A percentile compares a stretch with the other conserved stretches of the same genome.
Evolutionary conservation across 2,797 vertebrate species (phyloP).

Genomic region (Hylomyscus alleni): DNA sequence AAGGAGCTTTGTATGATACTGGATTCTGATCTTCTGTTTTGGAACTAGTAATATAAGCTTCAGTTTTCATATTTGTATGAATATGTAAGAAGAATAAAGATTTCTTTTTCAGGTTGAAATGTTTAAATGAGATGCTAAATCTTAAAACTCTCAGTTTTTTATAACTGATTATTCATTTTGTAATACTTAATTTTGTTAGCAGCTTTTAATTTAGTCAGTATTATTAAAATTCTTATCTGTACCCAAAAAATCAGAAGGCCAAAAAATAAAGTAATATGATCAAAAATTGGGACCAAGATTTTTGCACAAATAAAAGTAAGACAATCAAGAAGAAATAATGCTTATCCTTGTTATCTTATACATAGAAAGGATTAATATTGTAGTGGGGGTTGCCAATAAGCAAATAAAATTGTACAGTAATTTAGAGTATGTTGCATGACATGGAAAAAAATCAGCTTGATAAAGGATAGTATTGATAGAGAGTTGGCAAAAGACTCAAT

Average conservation of each 20-base stretch:
- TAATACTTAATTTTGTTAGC: neutral
- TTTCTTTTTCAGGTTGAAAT: neutral
- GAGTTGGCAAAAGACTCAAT: neutral
- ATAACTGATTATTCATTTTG: neutral
- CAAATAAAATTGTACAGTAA: constrained; percentile 4
- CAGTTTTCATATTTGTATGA: neutral
- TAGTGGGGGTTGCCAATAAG: neutral
- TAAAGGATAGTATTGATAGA: neutral
- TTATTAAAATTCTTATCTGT: neutral
- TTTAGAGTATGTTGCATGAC: neutral
- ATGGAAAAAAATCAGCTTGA: neutral
- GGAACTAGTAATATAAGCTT: neutral
- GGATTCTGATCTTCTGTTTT: neutral
- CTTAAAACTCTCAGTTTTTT: neutral
- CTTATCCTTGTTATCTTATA: constrained; percentile 12
- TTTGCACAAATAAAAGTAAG: constrained; percentile 13
- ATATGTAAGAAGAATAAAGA: neutral
- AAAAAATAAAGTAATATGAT: neutral
- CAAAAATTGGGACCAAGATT: constrained; percentile 40
- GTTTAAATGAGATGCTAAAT: neutral
- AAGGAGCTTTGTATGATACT: neutral
- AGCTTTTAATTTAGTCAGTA: neutral
- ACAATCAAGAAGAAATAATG: constrained; percentile 39
- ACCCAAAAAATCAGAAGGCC: neutral
- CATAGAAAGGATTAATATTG: neutral